Conservation (phyloP, 2,888 invertebrate genomes). For the Trisateles emortualis region DNA sequence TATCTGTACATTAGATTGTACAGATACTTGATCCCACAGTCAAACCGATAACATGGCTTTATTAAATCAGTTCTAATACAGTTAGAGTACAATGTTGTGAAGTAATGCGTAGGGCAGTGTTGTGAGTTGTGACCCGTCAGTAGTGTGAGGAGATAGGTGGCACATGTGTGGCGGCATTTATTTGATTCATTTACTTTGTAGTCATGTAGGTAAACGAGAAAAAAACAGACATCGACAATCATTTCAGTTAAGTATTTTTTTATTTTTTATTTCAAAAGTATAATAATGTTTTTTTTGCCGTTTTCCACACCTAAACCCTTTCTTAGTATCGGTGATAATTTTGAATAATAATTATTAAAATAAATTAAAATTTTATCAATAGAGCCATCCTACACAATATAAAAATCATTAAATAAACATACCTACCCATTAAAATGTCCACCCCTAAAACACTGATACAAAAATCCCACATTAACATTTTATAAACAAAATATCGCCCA, state of each 20-base stretch:
- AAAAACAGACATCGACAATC: no score
- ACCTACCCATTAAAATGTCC: neutral
- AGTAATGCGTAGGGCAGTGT: neutral
- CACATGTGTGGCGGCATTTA: neutral
- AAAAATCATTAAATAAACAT: neutral
- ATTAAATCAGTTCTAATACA: no score
- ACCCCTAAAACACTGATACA: neutral
- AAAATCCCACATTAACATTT: slow-evolving; percentile 9
- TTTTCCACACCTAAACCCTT: no score
- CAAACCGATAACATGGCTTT: no score
- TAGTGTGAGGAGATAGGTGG: neutral
- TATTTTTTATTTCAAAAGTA: no score
- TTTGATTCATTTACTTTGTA: slow-evolving; percentile 6
- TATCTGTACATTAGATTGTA: no score
- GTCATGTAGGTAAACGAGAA: no score
- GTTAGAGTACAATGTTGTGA: neutral
- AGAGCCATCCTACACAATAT: neutral
- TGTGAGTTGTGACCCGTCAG: no score
- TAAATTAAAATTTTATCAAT: neutral
- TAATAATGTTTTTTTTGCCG: no score
- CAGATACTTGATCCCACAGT: no score
- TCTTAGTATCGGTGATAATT: no score
- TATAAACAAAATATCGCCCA: slow-evolving; percentile 28
- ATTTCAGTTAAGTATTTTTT: no score
- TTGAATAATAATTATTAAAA: neutral